phyloP scores from a whole-genome alignment of 2,113 vertebrate genomes.

The Malaclemys terrapin region DNA sequence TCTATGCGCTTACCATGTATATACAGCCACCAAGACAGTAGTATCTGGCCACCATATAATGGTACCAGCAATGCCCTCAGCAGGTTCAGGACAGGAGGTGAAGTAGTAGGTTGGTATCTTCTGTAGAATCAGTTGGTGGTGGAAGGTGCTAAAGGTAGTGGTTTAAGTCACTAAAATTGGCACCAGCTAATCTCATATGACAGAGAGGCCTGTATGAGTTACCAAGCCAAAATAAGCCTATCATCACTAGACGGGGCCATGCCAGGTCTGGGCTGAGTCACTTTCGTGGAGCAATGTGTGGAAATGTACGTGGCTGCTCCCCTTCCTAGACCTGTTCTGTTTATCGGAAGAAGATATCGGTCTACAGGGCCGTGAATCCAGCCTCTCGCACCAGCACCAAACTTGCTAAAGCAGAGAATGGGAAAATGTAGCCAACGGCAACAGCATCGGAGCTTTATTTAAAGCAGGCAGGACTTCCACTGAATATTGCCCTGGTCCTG shows the following conservation, averaged over 20 bases:
- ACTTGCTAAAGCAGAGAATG: background rate
- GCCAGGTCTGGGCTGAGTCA: no score
- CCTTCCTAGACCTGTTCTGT: background rate
- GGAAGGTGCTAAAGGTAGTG: background rate
- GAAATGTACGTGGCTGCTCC: background rate
- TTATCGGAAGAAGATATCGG: background rate
- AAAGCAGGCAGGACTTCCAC: background rate
- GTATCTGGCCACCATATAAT: background rate
- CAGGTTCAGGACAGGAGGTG: background rate
- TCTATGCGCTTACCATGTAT: no score
- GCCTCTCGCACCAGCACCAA: background rate
- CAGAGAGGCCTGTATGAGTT: background rate
- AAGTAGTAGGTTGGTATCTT: background rate
- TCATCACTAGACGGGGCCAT: accelerated
- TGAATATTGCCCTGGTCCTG: background rate
- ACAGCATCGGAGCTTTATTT: background rate
- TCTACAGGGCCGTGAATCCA: background rate
- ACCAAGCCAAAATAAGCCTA: background rate
- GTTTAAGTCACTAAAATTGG: background rate
- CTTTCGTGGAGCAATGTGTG: accelerated
- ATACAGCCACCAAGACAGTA: background rate
- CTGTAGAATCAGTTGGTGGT: no score
- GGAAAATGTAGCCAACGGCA: background rate
- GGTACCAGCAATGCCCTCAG: background rate
- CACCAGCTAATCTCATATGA: background rate